Base-by-base conservation (phyloP, 2,888 invertebrate species). In the Luperina nickerlii region DNA sequence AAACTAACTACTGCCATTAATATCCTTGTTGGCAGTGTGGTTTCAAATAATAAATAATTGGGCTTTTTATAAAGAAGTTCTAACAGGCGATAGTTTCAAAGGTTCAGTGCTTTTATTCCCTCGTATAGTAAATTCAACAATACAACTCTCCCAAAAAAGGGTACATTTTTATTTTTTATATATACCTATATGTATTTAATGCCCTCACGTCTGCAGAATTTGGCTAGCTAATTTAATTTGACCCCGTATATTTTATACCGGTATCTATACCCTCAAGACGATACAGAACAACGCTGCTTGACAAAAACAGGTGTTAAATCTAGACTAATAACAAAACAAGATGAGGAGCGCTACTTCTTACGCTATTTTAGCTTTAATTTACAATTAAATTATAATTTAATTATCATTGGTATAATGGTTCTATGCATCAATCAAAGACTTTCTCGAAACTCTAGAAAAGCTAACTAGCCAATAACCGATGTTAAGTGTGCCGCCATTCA, bases 371-470 rank as follows among this genome's bases (percentile, higher is more conserved):
- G 20, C 45, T 66, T 78, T 45, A 45, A 32, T 68, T 60, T 72
- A 48, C 48, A 45, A 68, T 62, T 32, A 13, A 68, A 66, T 84
- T 54, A 60, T 24, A 45, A 68, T 62, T 32, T 9, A 68, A 66
- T 84, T 54, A 60, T 24, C 51, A 62, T 78, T 68, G 62, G 45
- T 65, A 38, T 67, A 54, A 70, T 15, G 54, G 20, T 6, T 38
- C 38, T 3, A 60, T 15, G 67, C 71, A 80, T 66, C 63, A 60
- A 83, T 85, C 70, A 63, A n/a, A 68, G n/a, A 65, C 84, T 87
- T 74, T 83, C 77, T 77, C 69, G 48, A 57, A 60, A 76, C 60
- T 73, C 62, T 71, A 71, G 70, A 76, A 86, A 63, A 7, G 57
- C 66, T 73, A 67, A 77, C 67, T 60, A 78, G 71, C 71, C 87